Conservation (phyloP, 2,113 vertebrate genomes). For the Arenaria interpres region DNA sequence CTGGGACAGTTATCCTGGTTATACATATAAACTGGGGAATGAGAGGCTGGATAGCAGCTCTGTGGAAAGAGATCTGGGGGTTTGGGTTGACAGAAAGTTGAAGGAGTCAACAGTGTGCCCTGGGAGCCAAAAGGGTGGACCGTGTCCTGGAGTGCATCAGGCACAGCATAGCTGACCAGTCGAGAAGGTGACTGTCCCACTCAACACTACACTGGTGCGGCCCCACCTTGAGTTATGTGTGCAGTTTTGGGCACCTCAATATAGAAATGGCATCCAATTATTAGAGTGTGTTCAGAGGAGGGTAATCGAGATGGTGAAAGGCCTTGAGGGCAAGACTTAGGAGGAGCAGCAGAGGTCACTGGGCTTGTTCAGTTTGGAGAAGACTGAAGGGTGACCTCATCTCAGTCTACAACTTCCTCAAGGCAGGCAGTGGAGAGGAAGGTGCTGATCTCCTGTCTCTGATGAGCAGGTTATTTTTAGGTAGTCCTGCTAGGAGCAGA, state of each 20-base stretch:
- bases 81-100: neutral
- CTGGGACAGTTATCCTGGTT: neutral
- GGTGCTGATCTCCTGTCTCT: too few species aligned
- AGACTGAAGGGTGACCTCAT: neutral
- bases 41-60: neutral
- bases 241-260: neutral
- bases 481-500: neutral
- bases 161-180: neutral
- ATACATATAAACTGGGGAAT: neutral
- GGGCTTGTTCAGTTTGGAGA: neutral
- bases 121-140: neutral
- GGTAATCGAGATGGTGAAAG: neutral
- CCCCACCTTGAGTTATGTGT: fast-evolving
- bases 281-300: neutral
- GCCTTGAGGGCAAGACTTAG: neutral
- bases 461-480: neutral
- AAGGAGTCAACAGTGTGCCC: neutral
- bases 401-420: neutral
- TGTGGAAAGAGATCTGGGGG: neutral
- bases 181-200: neutral
- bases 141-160: neutral
- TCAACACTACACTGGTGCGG: too few species aligned
- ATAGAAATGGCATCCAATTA: neutral
- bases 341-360: neutral
- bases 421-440: fast-evolving